These are phyloP conservation scores for Pseudachorutes palmiensis DNA, from an alignment of 1,140 invertebrate species.

Conservation along the genomic window DNA sequence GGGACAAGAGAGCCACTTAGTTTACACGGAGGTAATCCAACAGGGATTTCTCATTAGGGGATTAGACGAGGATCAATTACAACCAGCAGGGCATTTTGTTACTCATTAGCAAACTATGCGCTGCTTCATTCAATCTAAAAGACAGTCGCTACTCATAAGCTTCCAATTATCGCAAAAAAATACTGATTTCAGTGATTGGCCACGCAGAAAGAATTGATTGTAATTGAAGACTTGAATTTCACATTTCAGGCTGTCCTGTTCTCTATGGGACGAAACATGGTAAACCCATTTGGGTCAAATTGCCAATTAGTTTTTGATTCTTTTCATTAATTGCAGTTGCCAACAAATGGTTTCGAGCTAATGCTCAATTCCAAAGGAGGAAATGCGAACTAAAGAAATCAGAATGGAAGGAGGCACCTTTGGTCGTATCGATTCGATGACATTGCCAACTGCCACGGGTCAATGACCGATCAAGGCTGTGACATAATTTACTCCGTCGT, in stretches of 20 bases:
- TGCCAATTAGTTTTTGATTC: background rate
- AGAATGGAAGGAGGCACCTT: too few species aligned
- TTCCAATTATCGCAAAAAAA: too few species aligned
- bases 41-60: background rate
- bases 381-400: conserved; percentile 7
- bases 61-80: background rate
- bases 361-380: conserved; percentile 6
- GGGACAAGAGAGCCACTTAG: background rate
- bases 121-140: too few species aligned
- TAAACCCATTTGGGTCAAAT: background rate
- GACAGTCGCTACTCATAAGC: too few species aligned
- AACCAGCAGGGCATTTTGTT: background rate
- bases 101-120: background rate
- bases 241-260: conserved; percentile 16
- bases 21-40: conserved; percentile 2
- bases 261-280: conserved; percentile 14
- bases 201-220: too few species aligned
- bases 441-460: too few species aligned
- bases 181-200: too few species aligned
- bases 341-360: conserved; percentile 24
- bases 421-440: too few species aligned
- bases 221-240: background rate
- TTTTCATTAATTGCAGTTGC: conserved; percentile 8
- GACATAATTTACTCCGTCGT: too few species aligned
- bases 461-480: too few species aligned